These are phyloP conservation scores for Cyanistes caeruleus DNA, from an alignment of 2,113 vertebrate genomes.

Conservation along the genomic window DNA sequence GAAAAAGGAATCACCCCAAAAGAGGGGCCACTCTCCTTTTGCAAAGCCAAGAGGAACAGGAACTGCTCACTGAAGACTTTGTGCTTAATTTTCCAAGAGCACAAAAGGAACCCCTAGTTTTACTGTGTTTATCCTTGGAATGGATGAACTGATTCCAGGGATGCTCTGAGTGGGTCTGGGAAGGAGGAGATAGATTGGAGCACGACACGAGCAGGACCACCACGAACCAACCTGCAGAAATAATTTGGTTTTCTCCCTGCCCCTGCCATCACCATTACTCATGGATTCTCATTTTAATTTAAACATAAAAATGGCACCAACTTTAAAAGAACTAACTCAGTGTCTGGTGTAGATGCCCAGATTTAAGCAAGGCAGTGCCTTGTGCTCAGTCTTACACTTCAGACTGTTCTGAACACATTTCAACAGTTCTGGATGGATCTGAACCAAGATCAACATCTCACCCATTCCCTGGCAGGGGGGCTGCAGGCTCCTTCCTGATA, in stretches of 20 bases:
- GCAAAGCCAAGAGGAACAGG: background rate
- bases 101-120: background rate
- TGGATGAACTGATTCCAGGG: background rate
- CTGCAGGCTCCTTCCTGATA: background rate
- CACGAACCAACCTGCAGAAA: background rate
- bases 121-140: background rate
- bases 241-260: background rate
- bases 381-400: background rate
- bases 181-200: background rate
- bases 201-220: rapidly evolving
- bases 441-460: rapidly evolving
- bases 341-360: background rate
- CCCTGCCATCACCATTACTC: background rate
- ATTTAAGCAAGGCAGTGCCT: background rate
- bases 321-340: background rate
- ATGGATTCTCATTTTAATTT: background rate
- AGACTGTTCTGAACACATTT: background rate
- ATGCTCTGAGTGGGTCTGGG: background rate
- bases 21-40: background rate
- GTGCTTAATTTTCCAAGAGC: background rate
- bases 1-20: background rate
- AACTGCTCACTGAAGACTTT: background rate
- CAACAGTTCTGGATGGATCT: background rate
- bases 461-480: background rate
- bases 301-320: background rate